Percentiles rank a stretch among this genome's conserved stretches.
phyloP scores from a whole-genome alignment of 2,888 invertebrate genomes.

The Bugulina stolonifera region DNA sequence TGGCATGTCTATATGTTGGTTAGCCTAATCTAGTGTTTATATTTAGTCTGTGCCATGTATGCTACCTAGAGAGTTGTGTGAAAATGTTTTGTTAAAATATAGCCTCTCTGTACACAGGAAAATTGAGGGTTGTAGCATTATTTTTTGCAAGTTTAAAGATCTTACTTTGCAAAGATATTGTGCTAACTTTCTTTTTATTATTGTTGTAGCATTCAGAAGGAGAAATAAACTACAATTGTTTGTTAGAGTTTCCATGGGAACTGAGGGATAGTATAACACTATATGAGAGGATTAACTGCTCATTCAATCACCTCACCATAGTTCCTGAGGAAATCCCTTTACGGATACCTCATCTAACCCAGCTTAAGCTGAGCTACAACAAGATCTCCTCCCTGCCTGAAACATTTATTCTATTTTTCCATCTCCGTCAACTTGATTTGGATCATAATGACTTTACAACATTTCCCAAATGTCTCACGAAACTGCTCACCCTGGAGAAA shows the following conservation, averaged over 20 bases:
- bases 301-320: conserved; percentile 48
- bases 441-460: conserved; percentile 42
- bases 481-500: conserved; percentile 46
- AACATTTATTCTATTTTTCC: conserved; percentile 49
- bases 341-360: conserved; percentile 47
- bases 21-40: too few relatives aligned
- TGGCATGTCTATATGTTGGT: too few relatives aligned
- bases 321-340: conserved; percentile 49
- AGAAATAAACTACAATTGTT: conserved; percentile 39
- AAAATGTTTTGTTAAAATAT: too few relatives aligned
- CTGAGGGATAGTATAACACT: conserved; percentile 48
- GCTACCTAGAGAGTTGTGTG: too few relatives aligned
- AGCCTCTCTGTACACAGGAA: too few relatives aligned
- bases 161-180: too few relatives aligned
- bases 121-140: too few relatives aligned
- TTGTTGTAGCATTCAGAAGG: conserved; percentile 48
- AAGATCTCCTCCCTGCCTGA: conserved; percentile 43
- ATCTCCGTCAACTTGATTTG: conserved; percentile 42
- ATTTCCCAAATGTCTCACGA: conserved; percentile 44
- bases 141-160: too few relatives aligned
- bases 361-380: conserved; percentile 49
- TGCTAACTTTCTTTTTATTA: too few relatives aligned
- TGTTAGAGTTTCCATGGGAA: conserved; percentile 45
- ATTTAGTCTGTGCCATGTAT: too few relatives aligned
- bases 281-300: conserved; percentile 47